Base-by-base conservation (phyloP, 2,888 invertebrate species). In the Eupithecia centaureata region DNA sequence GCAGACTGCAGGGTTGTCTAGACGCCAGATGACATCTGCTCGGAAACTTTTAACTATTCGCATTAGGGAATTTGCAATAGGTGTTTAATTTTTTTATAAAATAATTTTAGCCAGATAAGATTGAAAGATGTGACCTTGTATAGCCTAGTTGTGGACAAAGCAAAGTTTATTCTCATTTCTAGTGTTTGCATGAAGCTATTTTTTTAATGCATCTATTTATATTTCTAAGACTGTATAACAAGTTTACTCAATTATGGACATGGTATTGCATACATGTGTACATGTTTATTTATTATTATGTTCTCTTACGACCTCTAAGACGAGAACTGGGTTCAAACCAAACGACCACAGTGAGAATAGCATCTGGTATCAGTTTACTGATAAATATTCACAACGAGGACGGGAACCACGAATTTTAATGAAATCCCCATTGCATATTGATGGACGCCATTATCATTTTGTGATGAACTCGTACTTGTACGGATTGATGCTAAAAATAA, bases 301-400 rank as follows among this genome's bases (percentile, higher is more conserved):
- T n/a, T n/a, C n/a, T 22, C 22, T 22, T 22, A 42, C n/a, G n/a
- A 38, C 32, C 10, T 32, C 35, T 15, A 38, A 38, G 38, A 25
- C 25, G 12, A 25, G 30, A 30, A 54, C 7, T 30, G 56, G 27
- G 52, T 30, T n/a, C 57, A 57, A 52, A 57, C 13, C 12, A 5
- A 57, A n/a, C 32, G 57, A 22, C 57, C 57, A 18, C 18, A 57
- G 32, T 18, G 30, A 13, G 30, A 33, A 30, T 7, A 13, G 12
- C 57, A 12, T 59, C 28, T 12, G 72, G 73, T 73, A 75, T 80
- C 78, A 82, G 80, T 77, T 80, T 76, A 77, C 78, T 81, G 78
- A 85, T 85, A 84, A 83, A 85, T 85, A 85, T 85, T 85, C 84
- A 83, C 77, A 74, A 65, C 60, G 67, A 77, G 77, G 80, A 32